Conservation (phyloP, 1,140 invertebrate genomes). For the Lepidurus arcticus region DNA sequence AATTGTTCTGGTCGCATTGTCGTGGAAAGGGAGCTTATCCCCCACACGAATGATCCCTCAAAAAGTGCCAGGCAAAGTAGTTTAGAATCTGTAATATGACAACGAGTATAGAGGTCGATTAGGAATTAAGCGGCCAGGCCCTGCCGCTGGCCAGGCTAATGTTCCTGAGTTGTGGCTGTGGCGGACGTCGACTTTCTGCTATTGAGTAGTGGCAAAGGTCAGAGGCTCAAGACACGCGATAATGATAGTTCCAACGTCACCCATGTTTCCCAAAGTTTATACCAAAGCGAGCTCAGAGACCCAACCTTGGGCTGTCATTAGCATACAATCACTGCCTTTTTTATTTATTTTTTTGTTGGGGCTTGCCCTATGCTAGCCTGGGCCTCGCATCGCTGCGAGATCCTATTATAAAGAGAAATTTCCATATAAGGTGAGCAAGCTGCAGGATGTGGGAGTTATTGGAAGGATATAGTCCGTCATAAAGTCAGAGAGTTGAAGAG, state of each 20-base stretch:
- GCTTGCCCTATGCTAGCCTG: neutral
- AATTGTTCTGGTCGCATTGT: neutral
- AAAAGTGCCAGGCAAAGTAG: neutral
- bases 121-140: neutral
- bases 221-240: slow-evolving; percentile 6
- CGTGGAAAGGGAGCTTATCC: too few relatives aligned
- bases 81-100: neutral
- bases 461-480: slow-evolving; percentile 19
- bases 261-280: neutral
- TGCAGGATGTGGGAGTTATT: slow-evolving; percentile 21
- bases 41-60: neutral
- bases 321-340: slow-evolving; percentile 1
- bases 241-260: slow-evolving; percentile 11
- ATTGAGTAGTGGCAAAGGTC: slow-evolving; percentile 15
- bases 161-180: neutral
- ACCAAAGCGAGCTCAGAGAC: neutral
- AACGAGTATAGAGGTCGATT: neutral
- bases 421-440: slow-evolving; percentile 13
- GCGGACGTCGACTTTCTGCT: neutral
- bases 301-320: slow-evolving; percentile 1
- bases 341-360: neutral
- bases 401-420: slow-evolving; percentile 22
- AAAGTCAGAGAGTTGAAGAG: neutral
- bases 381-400: neutral
- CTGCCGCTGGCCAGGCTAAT: slow-evolving; percentile 5